Conservation (phyloP, 2,888 invertebrate genomes). For the Drosophila meridionalis region DNA sequence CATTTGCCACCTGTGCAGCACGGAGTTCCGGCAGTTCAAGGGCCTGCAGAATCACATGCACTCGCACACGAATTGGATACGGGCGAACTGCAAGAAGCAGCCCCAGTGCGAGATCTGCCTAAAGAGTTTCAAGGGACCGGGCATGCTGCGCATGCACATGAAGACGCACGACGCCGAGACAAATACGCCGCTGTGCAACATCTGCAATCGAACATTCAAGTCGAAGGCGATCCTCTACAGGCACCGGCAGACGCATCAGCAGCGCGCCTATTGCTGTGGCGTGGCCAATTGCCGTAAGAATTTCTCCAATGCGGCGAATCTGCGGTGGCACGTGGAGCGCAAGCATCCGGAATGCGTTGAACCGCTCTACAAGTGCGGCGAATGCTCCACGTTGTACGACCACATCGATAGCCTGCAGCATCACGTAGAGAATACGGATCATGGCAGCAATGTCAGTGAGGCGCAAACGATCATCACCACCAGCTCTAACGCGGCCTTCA, state of each 20-base stretch:
- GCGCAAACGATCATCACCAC: conserved; percentile 33
- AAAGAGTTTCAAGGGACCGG: conserved; percentile 88
- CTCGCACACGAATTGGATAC: conserved; percentile 88
- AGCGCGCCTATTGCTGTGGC: conserved; percentile 84
- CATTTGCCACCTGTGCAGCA: conserved; percentile 88
- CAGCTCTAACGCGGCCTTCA: conserved; percentile 47
- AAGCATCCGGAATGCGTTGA: conserved; percentile 80
- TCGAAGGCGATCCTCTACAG: conserved; percentile 88
- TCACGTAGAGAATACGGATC: conserved; percentile 83
- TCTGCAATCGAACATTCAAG: conserved; percentile 87
- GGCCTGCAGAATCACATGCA: conserved; percentile 88
- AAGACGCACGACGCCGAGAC: conserved; percentile 87
- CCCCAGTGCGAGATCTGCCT: conserved; percentile 88
- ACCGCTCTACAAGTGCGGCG: conserved; percentile 86
- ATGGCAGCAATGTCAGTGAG: conserved; percentile 49
- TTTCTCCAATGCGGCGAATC: conserved; percentile 82
- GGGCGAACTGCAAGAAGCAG: conserved; percentile 88
- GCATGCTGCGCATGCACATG: conserved; percentile 89
- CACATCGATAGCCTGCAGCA: conserved; percentile 87
- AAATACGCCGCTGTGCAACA: conserved; percentile 87
- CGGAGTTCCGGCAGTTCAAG: conserved; percentile 88
- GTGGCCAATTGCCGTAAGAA: conserved; percentile 84
- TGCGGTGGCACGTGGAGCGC: conserved; percentile 83
- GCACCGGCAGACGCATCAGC: conserved; percentile 88
- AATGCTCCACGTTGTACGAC: conserved; percentile 87